Percentiles rank a stretch among this genome's conserved stretches.
These are phyloP conservation scores for Holothuria glaberrima DNA, from an alignment of 35 echinoderm and acorn worm genomes.

Conservation along the genomic window DNA sequence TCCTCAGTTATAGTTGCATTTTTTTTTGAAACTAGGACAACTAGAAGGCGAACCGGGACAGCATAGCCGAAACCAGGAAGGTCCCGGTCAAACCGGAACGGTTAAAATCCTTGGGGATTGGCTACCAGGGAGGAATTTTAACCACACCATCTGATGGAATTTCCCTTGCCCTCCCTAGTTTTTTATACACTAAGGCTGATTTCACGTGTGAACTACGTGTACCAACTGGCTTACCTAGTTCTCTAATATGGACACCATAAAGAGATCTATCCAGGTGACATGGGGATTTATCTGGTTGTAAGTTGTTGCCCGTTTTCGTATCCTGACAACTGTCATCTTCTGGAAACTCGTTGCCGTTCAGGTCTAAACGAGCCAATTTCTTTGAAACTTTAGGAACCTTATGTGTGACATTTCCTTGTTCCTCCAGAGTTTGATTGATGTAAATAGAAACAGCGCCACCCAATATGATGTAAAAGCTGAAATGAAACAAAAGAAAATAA, in stretches of 20 bases:
- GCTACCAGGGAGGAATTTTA: too few species aligned
- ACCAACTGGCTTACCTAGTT: too few species aligned
- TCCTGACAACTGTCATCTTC: neutral
- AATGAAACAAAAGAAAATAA: conserved; percentile 15
- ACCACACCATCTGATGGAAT: too few species aligned
- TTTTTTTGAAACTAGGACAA: too few species aligned
- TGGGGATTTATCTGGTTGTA: neutral
- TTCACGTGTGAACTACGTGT: too few species aligned
- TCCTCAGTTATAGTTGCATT: too few species aligned
- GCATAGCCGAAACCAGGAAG: too few species aligned
- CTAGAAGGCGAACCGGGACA: too few species aligned
- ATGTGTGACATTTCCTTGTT: conserved; percentile 64
- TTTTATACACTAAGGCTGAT: too few species aligned
- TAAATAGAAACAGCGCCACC: conserved; percentile 90
- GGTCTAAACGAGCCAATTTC: conserved; percentile 25
- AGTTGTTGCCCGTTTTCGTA: neutral
- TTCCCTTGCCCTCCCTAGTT: too few species aligned
- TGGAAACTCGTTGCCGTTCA: neutral
- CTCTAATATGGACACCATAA: conserved; percentile 87
- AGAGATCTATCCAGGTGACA: conserved; percentile 62
- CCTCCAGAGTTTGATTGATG: conserved; percentile 94
- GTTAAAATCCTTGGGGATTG: too few species aligned
- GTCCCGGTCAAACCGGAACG: too few species aligned
- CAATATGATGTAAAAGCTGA: conserved; percentile 95
- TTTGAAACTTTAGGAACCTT: conserved; percentile 21